Evolutionary conservation across 2,113 vertebrate genomes (phyloP), one percentile per base, ranked within the genome.

Genomic region (Pelobates fuscus): DNA sequence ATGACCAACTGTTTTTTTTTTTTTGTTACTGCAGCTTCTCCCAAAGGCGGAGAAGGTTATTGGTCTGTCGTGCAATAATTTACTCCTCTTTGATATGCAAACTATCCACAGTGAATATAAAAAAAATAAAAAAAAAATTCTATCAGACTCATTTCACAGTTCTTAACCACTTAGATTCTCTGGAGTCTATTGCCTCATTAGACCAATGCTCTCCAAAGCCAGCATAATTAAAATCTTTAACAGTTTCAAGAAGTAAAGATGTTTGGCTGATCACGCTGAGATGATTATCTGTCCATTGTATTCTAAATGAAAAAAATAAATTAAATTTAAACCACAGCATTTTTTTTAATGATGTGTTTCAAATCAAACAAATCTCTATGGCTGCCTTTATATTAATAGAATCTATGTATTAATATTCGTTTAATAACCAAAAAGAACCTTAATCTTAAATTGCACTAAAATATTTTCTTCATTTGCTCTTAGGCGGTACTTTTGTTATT

Each of bases 221-320:
- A 85, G 93, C 94, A 92, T 98, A 99, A 99, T 98, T 98, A 98
- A 99, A 98, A 98, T 97, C 96, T 96, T 98, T 95, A 98, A 95
- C 94, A 97, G 96, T 97, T 98, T 98, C 98, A 96, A 94, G 98
- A 96, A 98, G 96, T 96, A 95, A 98, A 98, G 96, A 98, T 98
- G 94, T 96, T 95, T 96, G 94, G 94, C 96, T 95, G 95, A 99
- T 98, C 94, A 88, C 90, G 91, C 95, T 95, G 94, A 97, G 96
- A 98, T 98, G 94, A 96, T 96, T 96, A 96, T 95, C 95, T 96
- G 84, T 79, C 89, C 92, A 89, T 90, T 92, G 93, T 97, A 95
- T 98, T 96, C 95, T 94, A 94, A 96, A 97, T 95, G 96, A 95
- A 95, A 96, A 94, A 95, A 98, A 95, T 95, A 95, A 96, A 98